Percentiles rank a stretch among this genome's conserved stretches.
These are phyloP conservation scores for Geotrypetes seraphini DNA, from an alignment of 2,797 vertebrate species.

Conservation along the genomic window DNA sequence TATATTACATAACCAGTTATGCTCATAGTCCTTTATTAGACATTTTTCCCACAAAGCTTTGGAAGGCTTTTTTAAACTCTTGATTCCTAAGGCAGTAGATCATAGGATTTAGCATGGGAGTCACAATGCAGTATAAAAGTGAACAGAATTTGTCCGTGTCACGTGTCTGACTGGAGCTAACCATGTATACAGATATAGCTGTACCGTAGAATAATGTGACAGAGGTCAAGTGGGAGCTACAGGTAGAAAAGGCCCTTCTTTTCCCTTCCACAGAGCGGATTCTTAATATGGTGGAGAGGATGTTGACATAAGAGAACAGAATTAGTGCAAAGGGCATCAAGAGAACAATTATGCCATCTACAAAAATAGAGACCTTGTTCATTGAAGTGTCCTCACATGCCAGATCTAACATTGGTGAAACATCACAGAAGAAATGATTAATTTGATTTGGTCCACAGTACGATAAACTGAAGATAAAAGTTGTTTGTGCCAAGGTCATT, in stretches of 20 bases:
- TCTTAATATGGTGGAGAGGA: conserved; percentile 10
- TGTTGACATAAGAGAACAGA: conserved; percentile 12
- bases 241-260: conserved; percentile 24
- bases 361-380: not conserved
- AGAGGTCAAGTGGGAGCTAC: conserved; percentile 19
- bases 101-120: conserved; percentile 34
- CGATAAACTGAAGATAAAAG: conserved; percentile 13
- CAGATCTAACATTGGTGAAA: conserved; percentile 21
- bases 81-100: conserved; percentile 36
- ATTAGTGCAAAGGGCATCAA: conserved; percentile 15
- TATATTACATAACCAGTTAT: too few species aligned
- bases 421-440: conserved; percentile 34
- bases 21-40: too few species aligned
- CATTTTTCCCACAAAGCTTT: not conserved
- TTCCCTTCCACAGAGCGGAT: conserved; percentile 4
- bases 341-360: not conserved
- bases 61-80: conserved; percentile 24
- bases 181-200: conserved; percentile 13
- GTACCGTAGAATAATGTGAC: conserved; percentile 22
- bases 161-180: not conserved
- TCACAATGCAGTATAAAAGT: conserved; percentile 4
- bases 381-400: conserved; percentile 19
- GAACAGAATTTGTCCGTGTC: not conserved
- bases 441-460: conserved; percentile 28
- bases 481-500: conserved; percentile 10